These are phyloP conservation scores for Gadus macrocephalus DNA, from an alignment of 2,113 vertebrate species.

Conservation along the genomic window DNA sequence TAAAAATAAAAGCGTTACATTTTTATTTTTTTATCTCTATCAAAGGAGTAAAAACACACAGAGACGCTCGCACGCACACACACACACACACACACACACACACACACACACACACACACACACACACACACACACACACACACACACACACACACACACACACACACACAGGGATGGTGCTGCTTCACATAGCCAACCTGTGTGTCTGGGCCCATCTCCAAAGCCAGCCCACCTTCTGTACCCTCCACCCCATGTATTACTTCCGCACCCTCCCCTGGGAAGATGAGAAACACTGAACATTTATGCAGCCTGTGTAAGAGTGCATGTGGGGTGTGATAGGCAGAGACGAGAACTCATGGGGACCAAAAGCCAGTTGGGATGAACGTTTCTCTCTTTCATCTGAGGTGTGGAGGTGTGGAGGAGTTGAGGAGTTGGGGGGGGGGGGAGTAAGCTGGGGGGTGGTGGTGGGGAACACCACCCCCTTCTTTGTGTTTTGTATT, in stretches of 20 bases:
- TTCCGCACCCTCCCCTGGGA: no score
- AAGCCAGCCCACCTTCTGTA: no score
- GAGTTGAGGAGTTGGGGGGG: not conserved
- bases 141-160: slow-evolving; percentile 1
- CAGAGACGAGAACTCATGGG: not conserved
- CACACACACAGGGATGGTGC: not conserved
- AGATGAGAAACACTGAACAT: no score
- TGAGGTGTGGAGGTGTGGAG: not conserved
- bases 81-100: slow-evolving; percentile 1
- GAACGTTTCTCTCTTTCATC: slow-evolving; percentile 22
- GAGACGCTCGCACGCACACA: slow-evolving; percentile 7
- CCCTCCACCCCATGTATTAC: no score
- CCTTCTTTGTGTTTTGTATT: not conserved
- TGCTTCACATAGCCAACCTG: no score
- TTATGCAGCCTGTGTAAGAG: no score
- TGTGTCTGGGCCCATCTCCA: no score
- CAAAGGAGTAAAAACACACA: not conserved
- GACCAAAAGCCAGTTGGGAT: slow-evolving; percentile 3
- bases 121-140: slow-evolving; percentile 14
- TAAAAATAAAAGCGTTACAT: no score
- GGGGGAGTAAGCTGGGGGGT: not conserved
- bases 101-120: slow-evolving; percentile 3
- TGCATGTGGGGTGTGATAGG: no score
- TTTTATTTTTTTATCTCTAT: not conserved
- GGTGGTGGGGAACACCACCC: not conserved